A percentile compares a stretch with the other conserved stretches of the same genome.
These are phyloP conservation scores for Pseudotriccus pelzelni DNA, from an alignment of 2,797 vertebrate genomes.

Conservation along the genomic window DNA sequence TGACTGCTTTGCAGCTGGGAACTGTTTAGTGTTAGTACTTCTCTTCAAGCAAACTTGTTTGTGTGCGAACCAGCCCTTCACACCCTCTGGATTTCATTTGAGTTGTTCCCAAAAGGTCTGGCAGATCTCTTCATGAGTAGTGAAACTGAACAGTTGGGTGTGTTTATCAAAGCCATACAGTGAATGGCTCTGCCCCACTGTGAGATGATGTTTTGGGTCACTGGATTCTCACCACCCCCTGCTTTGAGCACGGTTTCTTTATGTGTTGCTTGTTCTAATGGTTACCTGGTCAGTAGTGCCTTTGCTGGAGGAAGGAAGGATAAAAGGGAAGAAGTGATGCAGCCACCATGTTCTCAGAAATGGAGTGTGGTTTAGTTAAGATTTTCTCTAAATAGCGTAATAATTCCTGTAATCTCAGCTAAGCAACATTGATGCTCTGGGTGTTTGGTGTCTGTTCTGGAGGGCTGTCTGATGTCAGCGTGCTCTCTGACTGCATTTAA, in stretches of 20 bases:
- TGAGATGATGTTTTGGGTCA: background rate
- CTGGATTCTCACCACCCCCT: background rate
- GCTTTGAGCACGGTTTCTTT: background rate
- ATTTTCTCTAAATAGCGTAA: background rate
- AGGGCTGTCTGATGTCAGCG: background rate
- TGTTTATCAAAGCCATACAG: background rate
- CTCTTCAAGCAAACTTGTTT: background rate
- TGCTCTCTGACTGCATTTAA: background rate
- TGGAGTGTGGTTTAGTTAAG: background rate
- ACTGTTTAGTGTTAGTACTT: background rate
- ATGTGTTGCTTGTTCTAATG: background rate
- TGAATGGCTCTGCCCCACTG: background rate
- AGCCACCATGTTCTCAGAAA: background rate
- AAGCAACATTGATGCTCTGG: background rate
- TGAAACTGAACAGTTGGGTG: background rate
- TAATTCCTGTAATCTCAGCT: background rate
- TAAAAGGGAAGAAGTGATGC: background rate
- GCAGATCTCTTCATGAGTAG: background rate
- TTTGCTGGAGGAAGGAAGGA: background rate
- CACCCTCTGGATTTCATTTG: background rate
- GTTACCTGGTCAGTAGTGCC: background rate
- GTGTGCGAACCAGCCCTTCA: background rate
- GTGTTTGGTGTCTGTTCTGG: background rate
- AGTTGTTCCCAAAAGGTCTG: background rate
- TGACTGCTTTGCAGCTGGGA: background rate